These are phyloP conservation scores for Delichon dasypus DNA, from an alignment of 2,797 vertebrate genomes.

Conservation along the genomic window DNA sequence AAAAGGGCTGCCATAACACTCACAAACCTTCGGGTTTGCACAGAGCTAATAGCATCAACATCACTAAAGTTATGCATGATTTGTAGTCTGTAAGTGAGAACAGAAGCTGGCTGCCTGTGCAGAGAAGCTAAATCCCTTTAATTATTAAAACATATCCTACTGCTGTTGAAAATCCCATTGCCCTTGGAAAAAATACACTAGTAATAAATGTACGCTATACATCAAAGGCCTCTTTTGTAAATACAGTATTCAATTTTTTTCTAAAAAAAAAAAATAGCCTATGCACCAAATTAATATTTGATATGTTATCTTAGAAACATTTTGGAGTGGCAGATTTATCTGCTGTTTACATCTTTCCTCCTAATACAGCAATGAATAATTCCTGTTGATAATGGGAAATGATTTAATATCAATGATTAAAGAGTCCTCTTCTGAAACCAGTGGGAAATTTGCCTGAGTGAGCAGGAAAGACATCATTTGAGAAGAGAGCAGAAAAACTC, in stretches of 20 bases:
- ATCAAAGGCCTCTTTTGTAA: constrained; percentile 50
- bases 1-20: neutral
- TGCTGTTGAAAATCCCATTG: constrained; percentile 51
- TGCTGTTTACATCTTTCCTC: constrained; percentile 38
- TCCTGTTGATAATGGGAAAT: constrained; percentile 29
- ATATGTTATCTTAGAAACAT: constrained; percentile 43
- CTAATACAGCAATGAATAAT: constrained; percentile 39
- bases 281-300: constrained; percentile 28
- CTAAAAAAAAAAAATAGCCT: neutral
- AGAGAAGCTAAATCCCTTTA: constrained; percentile 54
- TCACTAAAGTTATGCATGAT: constrained; percentile 15
- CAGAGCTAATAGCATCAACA: neutral
- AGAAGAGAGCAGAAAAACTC: neutral
- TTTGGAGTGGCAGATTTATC: constrained; percentile 49
- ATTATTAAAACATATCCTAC: constrained; percentile 64
- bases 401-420: constrained; percentile 32
- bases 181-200: neutral
- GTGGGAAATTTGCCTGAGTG: neutral
- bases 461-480: neutral
- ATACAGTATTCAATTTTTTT: neutral
- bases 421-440: constrained; percentile 11
- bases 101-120: constrained; percentile 27
- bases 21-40: constrained; percentile 7
- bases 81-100: constrained; percentile 57
- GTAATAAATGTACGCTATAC: constrained; percentile 35